Base-by-base conservation (phyloP, 2,113 vertebrate species). In the Pardalotus punctatus region DNA sequence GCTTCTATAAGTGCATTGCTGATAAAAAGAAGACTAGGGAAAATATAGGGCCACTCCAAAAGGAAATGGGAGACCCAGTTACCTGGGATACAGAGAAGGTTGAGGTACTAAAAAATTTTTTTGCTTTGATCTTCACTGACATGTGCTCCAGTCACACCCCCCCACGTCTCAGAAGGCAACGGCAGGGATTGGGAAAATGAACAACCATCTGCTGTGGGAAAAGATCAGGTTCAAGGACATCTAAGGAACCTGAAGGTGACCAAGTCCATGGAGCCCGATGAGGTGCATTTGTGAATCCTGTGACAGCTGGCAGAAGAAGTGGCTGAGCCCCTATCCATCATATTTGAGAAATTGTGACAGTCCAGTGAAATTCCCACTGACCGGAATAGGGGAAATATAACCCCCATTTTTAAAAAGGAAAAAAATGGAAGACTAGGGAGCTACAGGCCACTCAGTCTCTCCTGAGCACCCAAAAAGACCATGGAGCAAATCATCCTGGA, bases 1-100 rank as follows among this genome's bases (percentile, higher is more conserved):
- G 10, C 5, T 88, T 51, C 36, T 53, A 8, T n/a, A 29, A 60
- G 12, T n/a, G n/a, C 0, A 0, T 8, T 38, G 33, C 9, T 51
- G 51, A 58, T 45, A 17, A 65, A 73, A 28, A 10, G 27, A 81
- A 73, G 38, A 45, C 28, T 8, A 33, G 19, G 8, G 15, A n/a
- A 73, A 66, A n/a, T 28, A 45, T 5, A n/a, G 6, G 19, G 5
- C 6, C 6, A 11, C 23, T 45, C 28, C 13, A 45, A 81, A 89
- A 45, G 20, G 36, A 81, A 12, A 45, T 50, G 24, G 16, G 20
- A 51, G 10, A 45, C 38, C 33, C 51, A 19, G 29, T 38, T 38
- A n/a, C 9, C 33, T 74, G 36, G 19, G 20, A n/a, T 51, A 29
- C 5, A 45, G 23, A 38, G 60, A 58, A 53, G 13, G 4, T 5